Evolutionary conservation across 1,140 invertebrate species (phyloP), one percentile per base, ranked within the genome.

Genomic region (Acyrthosiphon pisum): DNA sequence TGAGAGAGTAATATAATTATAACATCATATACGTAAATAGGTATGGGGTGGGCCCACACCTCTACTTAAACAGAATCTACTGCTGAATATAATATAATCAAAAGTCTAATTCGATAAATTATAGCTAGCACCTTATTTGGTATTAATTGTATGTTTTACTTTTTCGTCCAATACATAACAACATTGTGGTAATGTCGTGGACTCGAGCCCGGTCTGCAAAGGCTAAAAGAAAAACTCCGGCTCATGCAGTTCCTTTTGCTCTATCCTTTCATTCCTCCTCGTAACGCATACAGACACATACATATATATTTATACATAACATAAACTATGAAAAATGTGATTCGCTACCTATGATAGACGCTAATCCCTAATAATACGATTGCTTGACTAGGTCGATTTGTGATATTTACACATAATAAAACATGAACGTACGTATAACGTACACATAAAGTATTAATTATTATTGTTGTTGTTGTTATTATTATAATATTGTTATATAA

Each of bases 341-440:
- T 87, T 48, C 30, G 9, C 84, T 48, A 87, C 44, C 11, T 87
- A 53, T 53, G 23, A 87, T 18, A 60, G 11, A 91, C 14, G 23
- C 56, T 91, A 91, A 76, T 76, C 14, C 41, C 90, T 91, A 76
- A 91, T 91, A 91, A 91, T 91, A 91, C 90, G 41, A 81, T 48
- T 91, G 90, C 44, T 91, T 91, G 90, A 91, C 90, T 91, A 91
- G 90, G 90, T 91, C 90, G 90, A 91, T 91, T 68, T 68, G 56
- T 91, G 60, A 44, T 81, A 91, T 91, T 91, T 91, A 91, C 90
- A 90, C 35, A 81, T 20, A 44, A 87, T 87, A 48, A 48, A 48
- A 87, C 6, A 48, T 9, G 8, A 22, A 48, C 30, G 46, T 87
- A 48, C 83, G 84, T 87, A 87, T 87, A 87, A 87, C 44, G 84